These are phyloP conservation scores for Hylaeus anthracinus DNA, from an alignment of 1,140 invertebrate species.

Conservation along the genomic window DNA sequence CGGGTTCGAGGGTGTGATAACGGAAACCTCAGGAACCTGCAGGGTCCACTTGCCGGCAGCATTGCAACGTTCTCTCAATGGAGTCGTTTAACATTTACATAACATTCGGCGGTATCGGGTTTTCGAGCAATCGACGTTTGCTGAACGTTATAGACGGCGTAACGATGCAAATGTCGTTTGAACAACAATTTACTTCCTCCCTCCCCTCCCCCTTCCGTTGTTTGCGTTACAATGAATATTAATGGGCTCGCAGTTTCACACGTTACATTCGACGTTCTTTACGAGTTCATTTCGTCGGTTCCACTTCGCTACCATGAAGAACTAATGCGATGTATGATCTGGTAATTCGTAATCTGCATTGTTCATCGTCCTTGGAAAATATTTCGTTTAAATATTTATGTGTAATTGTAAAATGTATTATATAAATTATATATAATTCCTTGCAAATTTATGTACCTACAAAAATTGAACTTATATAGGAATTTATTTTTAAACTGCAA, in stretches of 20 bases:
- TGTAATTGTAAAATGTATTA: too few relatives aligned
- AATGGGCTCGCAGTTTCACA: background rate
- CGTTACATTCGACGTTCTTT: constrained; percentile 12
- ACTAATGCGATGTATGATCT: background rate
- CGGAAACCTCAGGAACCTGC: background rate
- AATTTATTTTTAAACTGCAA: too few relatives aligned
- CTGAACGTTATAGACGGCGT: constrained; percentile 7
- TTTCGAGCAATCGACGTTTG: constrained; percentile 9
- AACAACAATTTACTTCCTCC: constrained; percentile 13
- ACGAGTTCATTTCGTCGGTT: background rate
- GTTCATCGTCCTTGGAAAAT: background rate
- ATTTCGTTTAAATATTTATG: background rate
- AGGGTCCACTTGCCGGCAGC: background rate
- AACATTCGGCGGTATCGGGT: constrained; percentile 10
- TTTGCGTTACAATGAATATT: constrained; percentile 26
- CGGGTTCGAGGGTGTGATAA: background rate
- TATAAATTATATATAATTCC: too few relatives aligned
- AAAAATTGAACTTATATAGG: too few relatives aligned
- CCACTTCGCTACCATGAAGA: background rate
- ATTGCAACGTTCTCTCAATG: background rate
- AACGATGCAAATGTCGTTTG: constrained; percentile 8
- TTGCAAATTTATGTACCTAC: too few relatives aligned
- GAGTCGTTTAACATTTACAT: constrained; percentile 11
- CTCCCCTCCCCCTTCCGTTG: background rate
- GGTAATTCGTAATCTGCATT: background rate